Evolutionary conservation across 2,113 vertebrate genomes (phyloP).

Genomic region (Heliornis fulica): DNA sequence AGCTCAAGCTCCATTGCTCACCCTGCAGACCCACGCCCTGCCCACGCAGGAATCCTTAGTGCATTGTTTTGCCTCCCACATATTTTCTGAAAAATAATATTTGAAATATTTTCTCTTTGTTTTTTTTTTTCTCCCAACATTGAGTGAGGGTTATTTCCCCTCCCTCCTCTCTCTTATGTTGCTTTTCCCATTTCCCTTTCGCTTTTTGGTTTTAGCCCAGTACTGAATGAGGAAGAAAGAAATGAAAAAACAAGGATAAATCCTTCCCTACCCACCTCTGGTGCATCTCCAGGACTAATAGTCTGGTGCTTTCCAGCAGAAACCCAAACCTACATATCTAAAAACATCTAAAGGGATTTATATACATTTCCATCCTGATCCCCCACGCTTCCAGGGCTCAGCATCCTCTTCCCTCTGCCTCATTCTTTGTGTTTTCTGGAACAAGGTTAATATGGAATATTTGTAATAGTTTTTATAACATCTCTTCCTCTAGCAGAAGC

Average conservation of each 20-base stretch:
- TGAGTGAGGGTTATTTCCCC: no score
- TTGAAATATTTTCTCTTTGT: neutral
- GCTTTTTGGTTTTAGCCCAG: neutral
- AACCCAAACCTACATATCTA: neutral
- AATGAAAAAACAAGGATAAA: rapidly evolving
- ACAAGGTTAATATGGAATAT: neutral
- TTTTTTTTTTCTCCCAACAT: neutral
- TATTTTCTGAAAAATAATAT: neutral
- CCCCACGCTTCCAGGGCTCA: neutral
- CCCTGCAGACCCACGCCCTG: neutral
- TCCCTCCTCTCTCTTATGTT: neutral
- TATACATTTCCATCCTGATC: neutral
- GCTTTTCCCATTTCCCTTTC: neutral
- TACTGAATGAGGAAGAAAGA: neutral
- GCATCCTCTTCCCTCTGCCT: neutral
- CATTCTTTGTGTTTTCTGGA: neutral
- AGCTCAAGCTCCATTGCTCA: no score
- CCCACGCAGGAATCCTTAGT: no score
- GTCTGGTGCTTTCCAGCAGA: neutral
- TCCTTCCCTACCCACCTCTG: neutral
- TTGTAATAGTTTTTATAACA: neutral
- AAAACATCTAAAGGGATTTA: neutral
- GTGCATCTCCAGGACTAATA: no score
- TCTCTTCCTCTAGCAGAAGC: neutral
- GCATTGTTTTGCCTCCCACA: neutral